Conservation (phyloP, 2,888 invertebrate species). For the Seira musarum region DNA sequence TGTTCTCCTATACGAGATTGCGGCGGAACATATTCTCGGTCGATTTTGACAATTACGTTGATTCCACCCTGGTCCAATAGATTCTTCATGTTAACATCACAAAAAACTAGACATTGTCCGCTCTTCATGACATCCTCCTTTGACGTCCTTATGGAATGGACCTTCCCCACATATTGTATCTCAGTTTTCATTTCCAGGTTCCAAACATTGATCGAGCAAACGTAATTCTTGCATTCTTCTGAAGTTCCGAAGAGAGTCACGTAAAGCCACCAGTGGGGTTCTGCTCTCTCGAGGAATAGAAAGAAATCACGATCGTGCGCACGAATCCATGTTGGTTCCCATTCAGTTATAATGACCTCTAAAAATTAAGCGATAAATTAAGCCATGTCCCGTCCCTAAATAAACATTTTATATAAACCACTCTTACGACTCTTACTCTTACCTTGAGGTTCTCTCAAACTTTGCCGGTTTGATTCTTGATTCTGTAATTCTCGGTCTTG, state of each 20-base stretch:
- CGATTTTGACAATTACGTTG: conserved; percentile 61
- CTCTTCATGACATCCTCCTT: conserved; percentile 51
- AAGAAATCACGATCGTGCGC: conserved; percentile 60
- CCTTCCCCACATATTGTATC: conserved; percentile 45
- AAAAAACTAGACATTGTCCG: conserved; percentile 58
- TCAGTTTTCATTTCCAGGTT: conserved; percentile 45
- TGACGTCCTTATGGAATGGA: conserved; percentile 47
- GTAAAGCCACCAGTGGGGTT: conserved; percentile 62
- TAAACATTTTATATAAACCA: not conserved
- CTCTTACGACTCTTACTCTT: conserved; percentile 21
- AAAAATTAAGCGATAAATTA: not conserved
- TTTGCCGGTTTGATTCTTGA: not conserved
- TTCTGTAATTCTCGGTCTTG: conserved; percentile 53
- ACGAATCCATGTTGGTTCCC: conserved; percentile 65
- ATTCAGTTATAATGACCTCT: not conserved
- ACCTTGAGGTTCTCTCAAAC: not conserved
- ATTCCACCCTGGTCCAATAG: conserved; percentile 62
- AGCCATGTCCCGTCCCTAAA: not conserved
- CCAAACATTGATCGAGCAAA: conserved; percentile 52
- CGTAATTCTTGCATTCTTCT: conserved; percentile 26
- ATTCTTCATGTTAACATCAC: conserved; percentile 47
- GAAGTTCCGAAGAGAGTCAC: conserved; percentile 44
- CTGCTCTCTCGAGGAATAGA: conserved; percentile 51
- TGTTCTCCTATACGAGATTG: conserved; percentile 44
- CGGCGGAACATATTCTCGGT: conserved; percentile 42